A percentile compares a stretch with the other conserved stretches of the same genome.
Conservation (phyloP, 2,888 invertebrate genomes). For the Melieria crassipennis region DNA sequence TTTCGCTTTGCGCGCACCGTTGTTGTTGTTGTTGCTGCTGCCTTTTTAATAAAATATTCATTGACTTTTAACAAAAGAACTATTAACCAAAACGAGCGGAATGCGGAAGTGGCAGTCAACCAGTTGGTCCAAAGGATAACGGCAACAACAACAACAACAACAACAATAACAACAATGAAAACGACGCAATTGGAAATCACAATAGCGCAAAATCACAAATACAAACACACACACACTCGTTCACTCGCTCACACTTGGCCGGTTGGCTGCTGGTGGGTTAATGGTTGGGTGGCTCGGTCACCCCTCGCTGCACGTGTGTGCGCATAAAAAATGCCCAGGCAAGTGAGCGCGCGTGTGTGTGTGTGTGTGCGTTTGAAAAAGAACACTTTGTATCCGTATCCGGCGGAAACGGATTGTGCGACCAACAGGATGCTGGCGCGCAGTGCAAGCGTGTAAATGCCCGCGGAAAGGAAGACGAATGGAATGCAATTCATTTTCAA, state of each 20-base stretch:
- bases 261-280: too few species aligned
- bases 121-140: background rate
- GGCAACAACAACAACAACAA: too few species aligned
- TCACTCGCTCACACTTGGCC: too few species aligned
- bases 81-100: conserved; percentile 37
- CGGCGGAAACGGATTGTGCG: background rate
- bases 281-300: too few species aligned
- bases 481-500: conserved; percentile 44
- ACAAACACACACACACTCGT: conserved; percentile 3
- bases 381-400: conserved; percentile 2
- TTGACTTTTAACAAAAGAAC: conserved; percentile 46
- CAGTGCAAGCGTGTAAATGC: conserved; percentile 38
- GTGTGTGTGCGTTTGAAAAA: conserved; percentile 23
- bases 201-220: conserved; percentile 7
- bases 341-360: background rate
- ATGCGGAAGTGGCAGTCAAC: background rate
- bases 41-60: conserved; percentile 41
- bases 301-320: too few species aligned
- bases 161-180: too few species aligned
- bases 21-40: too few species aligned
- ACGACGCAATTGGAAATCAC: conserved; percentile 12
- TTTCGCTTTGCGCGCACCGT: too few species aligned
- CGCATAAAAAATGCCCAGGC: background rate
- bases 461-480: conserved; percentile 39
- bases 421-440: conserved; percentile 21